Percentiles rank a stretch among this genome's conserved stretches.
phyloP scores from a whole-genome alignment of 1,140 invertebrate genomes.

The Heliconius eleuchia region DNA sequence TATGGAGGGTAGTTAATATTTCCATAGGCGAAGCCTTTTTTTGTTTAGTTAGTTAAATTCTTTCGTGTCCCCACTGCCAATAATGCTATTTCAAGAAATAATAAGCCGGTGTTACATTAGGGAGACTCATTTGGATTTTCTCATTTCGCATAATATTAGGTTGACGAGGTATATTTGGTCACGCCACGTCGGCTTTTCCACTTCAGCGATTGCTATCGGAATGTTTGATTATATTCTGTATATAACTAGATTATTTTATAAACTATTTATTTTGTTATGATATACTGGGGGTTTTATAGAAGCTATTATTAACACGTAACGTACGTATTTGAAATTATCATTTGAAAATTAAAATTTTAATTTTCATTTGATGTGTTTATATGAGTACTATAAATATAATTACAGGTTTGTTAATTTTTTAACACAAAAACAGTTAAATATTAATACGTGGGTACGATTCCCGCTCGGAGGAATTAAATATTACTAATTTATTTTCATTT shows the following conservation, averaged over 20 bases:
- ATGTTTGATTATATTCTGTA: conserved; percentile 48
- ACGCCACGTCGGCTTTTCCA: conserved; percentile 56
- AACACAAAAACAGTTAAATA: too few species aligned
- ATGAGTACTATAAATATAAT: too few species aligned
- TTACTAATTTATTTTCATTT: too few species aligned
- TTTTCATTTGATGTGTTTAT: too few species aligned
- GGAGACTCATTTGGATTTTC: conserved; percentile 63
- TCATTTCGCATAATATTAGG: conserved; percentile 65
- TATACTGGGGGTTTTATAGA: background rate
- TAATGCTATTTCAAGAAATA: conserved; percentile 59
- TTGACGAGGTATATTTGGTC: conserved; percentile 61
- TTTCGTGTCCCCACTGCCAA: conserved; percentile 45
- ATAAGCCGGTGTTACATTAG: conserved; percentile 57
- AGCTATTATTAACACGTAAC: background rate
- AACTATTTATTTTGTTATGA: conserved; percentile 17
- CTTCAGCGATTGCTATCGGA: conserved; percentile 48
- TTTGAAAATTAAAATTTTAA: too few species aligned
- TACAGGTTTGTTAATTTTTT: too few species aligned
- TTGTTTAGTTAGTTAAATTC: conserved; percentile 43
- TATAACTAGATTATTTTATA: conserved; percentile 33
- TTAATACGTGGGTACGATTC: too few species aligned
- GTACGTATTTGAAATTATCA: background rate
- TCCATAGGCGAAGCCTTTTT: conserved; percentile 27
- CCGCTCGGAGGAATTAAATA: too few species aligned
- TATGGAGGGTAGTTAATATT: conserved; percentile 23